phyloP scores from a whole-genome alignment of 1,140 invertebrate species.

The Temnothorax longispinosus region DNA sequence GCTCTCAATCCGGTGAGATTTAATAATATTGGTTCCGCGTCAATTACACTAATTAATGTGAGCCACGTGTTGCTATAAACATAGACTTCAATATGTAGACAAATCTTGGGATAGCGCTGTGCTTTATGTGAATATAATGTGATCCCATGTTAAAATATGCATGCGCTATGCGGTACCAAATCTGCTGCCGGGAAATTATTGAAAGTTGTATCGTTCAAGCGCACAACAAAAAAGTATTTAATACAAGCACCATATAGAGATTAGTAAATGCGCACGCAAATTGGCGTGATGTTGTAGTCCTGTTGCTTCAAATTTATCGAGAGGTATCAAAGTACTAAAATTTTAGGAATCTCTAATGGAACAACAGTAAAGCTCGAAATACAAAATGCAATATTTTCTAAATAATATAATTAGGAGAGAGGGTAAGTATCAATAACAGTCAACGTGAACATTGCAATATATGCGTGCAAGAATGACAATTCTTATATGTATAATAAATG shows the following conservation, averaged over 20 bases:
- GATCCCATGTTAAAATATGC: conserved; percentile 20
- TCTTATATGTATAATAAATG: conserved; percentile 63
- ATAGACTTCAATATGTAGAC: conserved; percentile 11
- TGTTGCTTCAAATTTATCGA: conserved; percentile 39
- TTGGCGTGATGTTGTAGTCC: conserved; percentile 38
- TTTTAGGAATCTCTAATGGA: not conserved
- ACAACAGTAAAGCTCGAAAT: conserved; percentile 36
- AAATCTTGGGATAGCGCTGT: conserved; percentile 9
- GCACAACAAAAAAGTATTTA: not conserved
- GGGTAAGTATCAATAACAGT: not conserved
- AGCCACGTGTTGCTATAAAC: conserved; percentile 10
- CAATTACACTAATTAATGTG: conserved; percentile 30
- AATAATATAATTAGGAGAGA: conserved; percentile 49
- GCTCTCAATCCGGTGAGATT: not conserved
- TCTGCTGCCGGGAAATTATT: conserved; percentile 27
- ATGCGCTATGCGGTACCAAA: not conserved
- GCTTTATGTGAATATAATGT: conserved; percentile 47
- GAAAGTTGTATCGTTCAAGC: conserved; percentile 28
- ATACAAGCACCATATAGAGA: not conserved
- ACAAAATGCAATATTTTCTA: conserved; percentile 29
- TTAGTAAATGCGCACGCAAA: conserved; percentile 13
- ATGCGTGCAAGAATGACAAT: conserved; percentile 16
- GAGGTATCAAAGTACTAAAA: conserved; percentile 23
- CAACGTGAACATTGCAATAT: not conserved
- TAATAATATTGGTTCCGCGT: conserved; percentile 2